These are phyloP conservation scores for Tetragonula carbonaria DNA, from an alignment of 2,888 invertebrate genomes.

Conservation along the genomic window DNA sequence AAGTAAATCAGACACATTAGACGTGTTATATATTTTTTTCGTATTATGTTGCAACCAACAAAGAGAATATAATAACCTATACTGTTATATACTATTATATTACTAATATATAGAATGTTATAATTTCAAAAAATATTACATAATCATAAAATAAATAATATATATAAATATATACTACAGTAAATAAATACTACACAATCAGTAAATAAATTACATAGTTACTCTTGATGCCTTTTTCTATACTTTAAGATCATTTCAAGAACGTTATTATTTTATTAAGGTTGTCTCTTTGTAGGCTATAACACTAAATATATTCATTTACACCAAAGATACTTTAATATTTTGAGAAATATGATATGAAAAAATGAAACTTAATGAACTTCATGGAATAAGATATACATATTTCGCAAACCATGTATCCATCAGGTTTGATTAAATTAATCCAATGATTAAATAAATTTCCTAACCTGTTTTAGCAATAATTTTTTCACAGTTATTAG, in stretches of 20 bases:
- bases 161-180: neutral
- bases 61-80: neutral
- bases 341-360: neutral
- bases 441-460: conserved; percentile 6
- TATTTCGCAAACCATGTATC: neutral
- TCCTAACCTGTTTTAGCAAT: conserved; percentile 70
- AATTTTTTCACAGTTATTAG: conserved; percentile 67
- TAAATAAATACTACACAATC: neutral
- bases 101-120: neutral
- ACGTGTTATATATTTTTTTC: neutral
- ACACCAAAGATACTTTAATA: neutral
- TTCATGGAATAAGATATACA: neutral
- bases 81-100: too few species aligned
- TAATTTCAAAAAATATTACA: neutral
- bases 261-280: neutral
- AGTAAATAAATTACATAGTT: neutral
- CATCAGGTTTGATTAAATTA: neutral
- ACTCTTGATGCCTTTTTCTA: neutral
- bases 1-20: too few species aligned
- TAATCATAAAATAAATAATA: neutral
- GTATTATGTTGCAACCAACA: neutral
- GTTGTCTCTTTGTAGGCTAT: neutral
- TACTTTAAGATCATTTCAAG: neutral
- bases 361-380: neutral
- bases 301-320: neutral